These are phyloP conservation scores for Hiodon alosoides DNA, from an alignment of 2,113 vertebrate genomes.

Conservation along the genomic window DNA sequence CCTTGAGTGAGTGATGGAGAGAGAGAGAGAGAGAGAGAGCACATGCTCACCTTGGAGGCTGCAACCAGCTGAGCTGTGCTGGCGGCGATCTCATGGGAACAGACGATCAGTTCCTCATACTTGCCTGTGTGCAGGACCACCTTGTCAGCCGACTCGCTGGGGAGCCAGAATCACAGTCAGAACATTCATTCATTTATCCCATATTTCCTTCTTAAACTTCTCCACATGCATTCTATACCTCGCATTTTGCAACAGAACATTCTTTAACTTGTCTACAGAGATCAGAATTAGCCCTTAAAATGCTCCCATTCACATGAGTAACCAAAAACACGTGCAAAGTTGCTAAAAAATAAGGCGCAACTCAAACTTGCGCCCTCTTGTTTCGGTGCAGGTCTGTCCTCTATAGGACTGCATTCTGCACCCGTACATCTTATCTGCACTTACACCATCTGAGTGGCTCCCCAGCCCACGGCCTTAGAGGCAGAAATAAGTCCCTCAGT, in stretches of 20 bases:
- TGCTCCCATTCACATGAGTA: no score
- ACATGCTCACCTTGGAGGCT: conserved; percentile 82
- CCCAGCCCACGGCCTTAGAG: conserved; percentile 96
- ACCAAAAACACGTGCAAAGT: no score
- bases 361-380: background rate
- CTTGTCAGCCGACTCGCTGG: conserved; percentile 87
- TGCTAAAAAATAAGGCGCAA: background rate
- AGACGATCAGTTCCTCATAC: conserved; percentile 91
- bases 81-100: conserved; percentile 91
- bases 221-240: no score
- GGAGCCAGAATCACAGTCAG: background rate
- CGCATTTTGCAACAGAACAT: no score
- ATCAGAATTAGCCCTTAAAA: no score
- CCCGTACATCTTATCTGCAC: conserved; percentile 41
- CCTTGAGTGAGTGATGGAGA: background rate
- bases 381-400: background rate
- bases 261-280: no score
- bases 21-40: background rate
- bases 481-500: conserved; percentile 96
- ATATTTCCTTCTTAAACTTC: no score
- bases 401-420: background rate
- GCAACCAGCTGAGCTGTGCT: conserved; percentile 96
- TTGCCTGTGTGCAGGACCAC: conserved; percentile 90
- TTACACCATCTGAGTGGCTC: conserved; percentile 94
- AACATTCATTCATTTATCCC: background rate